Base-by-base conservation (phyloP, 2,888 invertebrate genomes). In the Apotomis turbidana region DNA sequence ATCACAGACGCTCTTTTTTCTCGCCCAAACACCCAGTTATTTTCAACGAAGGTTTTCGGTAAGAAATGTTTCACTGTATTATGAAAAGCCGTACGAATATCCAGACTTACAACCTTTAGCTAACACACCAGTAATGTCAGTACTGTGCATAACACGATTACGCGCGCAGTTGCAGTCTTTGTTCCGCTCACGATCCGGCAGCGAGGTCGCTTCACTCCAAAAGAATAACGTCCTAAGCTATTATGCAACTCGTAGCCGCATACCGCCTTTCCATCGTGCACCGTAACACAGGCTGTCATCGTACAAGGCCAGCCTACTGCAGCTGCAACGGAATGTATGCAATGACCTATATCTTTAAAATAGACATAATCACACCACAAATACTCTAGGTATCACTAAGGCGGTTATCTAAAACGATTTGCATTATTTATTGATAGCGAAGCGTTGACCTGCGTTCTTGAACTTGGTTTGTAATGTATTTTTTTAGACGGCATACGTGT, bases 121-220 rank as follows among this genome's bases (percentile, higher is more conserved):
- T 57, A 58, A 10, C 27, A 10, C n/a, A 13, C 12, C 38, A 27
- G 38, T 52, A 60, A 63, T 68, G 44, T 54, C 38, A 27, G 49
- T 52, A 66, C 62, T 68, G 44, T 54, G 68, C 68, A 54, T 57
- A 49, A 63, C 58, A 58, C 58, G 15, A 63, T 72, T 72, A 72
- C 68, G 59, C 68, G 70, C 68, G 58, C 67, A 71, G 67, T 71
- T 67, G 71, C 72, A 72, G 63, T 72, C 68, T 68, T 63, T 63
- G 72, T 68, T 58, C 58, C 72, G 72, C 68, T 72, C 72, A 63
- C 68, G 62, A 62, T 36, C 41, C 44, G 15, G 46, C 68, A 15
- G 58, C 72, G 68, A 72, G 72, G 72, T 66, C 66, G 55, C 55
- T 46, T 44, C 66, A 66, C 46, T 5, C n/a, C 10, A 8, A 46